A percentile compares a stretch with the other conserved stretches of the same genome.
These are phyloP conservation scores for Acipenser transmontanus DNA, from an alignment of 2,797 vertebrate species.

Conservation along the genomic window DNA sequence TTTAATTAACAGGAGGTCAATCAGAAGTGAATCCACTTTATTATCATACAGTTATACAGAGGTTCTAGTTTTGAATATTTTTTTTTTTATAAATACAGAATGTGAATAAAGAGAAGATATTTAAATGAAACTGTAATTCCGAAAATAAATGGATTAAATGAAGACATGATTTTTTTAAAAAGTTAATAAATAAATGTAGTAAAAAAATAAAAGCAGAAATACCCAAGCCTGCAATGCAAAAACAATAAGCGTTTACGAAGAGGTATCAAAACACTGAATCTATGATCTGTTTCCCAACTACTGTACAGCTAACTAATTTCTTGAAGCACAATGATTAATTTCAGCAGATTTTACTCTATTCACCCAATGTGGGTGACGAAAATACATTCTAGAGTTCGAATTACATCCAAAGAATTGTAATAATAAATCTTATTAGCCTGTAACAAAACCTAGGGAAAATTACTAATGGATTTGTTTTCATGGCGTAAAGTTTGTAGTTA, in stretches of 20 bases:
- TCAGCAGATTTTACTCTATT: not conserved
- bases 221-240: not conserved
- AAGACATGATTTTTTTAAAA: not conserved
- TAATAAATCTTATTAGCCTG: no score
- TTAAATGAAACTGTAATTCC: no score
- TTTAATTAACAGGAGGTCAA: no score
- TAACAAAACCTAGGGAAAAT: no score
- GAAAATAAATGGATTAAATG: not conserved
- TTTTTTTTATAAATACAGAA: no score
- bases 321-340: not conserved
- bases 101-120: no score
- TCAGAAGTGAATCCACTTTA: no score
- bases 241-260: not conserved
- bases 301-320: not conserved
- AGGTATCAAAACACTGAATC: not conserved
- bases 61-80: no score
- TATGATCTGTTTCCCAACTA: not conserved
- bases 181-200: not conserved
- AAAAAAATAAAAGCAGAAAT: constrained; percentile 3
- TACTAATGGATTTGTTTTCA: no score
- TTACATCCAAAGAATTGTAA: not conserved
- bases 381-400: not conserved
- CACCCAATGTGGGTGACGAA: not conserved
- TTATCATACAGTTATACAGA: no score
- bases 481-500: no score